Conservation (phyloP, 2,797 vertebrate genomes). For the Xenopus petersii region DNA sequence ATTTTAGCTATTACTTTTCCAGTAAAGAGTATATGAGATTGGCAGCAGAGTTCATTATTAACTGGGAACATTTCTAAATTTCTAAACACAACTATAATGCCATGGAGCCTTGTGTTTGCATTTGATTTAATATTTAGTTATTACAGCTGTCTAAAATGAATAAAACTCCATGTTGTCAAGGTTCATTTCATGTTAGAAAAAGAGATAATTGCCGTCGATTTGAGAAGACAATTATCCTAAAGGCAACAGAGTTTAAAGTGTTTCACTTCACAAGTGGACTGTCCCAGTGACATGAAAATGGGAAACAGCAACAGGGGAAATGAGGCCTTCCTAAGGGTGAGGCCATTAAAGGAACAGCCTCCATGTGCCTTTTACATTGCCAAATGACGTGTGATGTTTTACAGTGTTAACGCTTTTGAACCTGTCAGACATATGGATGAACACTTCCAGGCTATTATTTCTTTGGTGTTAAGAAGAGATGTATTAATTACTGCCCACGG, state of each 20-base stretch:
- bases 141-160: slow-evolving; percentile 26
- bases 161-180: slow-evolving; percentile 20
- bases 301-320: slow-evolving; percentile 18
- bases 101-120: neutral
- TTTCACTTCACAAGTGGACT: slow-evolving; percentile 30
- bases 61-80: too few species aligned
- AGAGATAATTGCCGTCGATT: slow-evolving; percentile 29
- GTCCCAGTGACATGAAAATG: slow-evolving; percentile 34
- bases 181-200: slow-evolving; percentile 10
- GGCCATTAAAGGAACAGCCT: neutral
- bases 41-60: too few species aligned
- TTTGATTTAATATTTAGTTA: slow-evolving; percentile 5
- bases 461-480: slow-evolving; percentile 18
- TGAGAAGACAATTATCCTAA: slow-evolving; percentile 33
- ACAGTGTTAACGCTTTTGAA: slow-evolving; percentile 9
- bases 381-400: slow-evolving; percentile 13
- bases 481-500: slow-evolving; percentile 17
- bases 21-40: neutral
- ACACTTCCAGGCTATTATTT: slow-evolving; percentile 20
- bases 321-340: neutral
- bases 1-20: too few species aligned
- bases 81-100: neutral
- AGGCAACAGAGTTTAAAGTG: slow-evolving; percentile 28
- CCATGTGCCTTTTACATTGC: slow-evolving; percentile 1
- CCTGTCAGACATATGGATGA: slow-evolving; percentile 11